These are phyloP conservation scores for Prenolepis imparis DNA, from an alignment of 2,888 invertebrate genomes.

Conservation along the genomic window DNA sequence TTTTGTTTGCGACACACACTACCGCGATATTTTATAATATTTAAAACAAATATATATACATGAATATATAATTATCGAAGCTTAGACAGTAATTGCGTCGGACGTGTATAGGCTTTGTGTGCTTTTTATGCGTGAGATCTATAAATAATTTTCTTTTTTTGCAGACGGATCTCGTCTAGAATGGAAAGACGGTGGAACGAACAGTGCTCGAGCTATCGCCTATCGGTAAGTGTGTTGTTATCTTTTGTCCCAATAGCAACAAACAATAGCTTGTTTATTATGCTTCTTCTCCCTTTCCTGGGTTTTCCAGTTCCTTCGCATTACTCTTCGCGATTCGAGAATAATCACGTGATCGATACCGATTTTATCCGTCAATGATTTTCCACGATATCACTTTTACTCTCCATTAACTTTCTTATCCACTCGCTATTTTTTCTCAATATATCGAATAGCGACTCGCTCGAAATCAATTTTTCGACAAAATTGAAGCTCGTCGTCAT, in stretches of 20 bases:
- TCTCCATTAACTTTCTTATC: background rate
- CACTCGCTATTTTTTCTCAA: background rate
- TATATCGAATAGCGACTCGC: too few relatives aligned
- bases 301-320: constrained; percentile 67
- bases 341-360: background rate
- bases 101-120: constrained; percentile 10
- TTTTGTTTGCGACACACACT: background rate
- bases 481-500: too few relatives aligned
- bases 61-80: background rate
- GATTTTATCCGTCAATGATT: background rate
- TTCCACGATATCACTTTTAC: background rate
- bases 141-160: constrained; percentile 35
- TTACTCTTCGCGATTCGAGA: background rate
- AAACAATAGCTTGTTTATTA: constrained; percentile 52
- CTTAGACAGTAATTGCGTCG: constrained; percentile 24
- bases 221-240: constrained; percentile 71
- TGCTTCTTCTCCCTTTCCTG: constrained; percentile 33
- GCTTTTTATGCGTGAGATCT: constrained; percentile 25
- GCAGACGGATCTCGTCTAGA: constrained; percentile 51
- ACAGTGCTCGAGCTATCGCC: constrained; percentile 47
- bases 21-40: background rate
- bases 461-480: too few relatives aligned
- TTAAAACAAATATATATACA: background rate
- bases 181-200: constrained; percentile 55
- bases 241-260: constrained; percentile 68